Evolutionary conservation across 1,140 invertebrate species (phyloP).

Genomic region (Pristionchus pacificus): DNA sequence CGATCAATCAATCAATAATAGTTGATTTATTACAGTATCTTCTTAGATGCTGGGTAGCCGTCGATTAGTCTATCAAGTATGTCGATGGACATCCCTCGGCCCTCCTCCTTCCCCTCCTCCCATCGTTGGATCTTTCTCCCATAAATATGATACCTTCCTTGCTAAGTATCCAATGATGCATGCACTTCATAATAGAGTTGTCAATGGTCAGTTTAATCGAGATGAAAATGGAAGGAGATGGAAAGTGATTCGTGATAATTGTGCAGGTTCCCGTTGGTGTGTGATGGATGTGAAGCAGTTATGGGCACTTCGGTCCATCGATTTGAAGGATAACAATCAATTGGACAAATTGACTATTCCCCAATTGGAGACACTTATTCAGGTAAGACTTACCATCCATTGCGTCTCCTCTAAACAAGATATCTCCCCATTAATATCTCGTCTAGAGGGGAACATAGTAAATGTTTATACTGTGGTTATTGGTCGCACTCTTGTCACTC

Average conservation of each 20-base stretch:
- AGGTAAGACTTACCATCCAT: constrained; percentile 36
- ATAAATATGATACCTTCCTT: constrained; percentile 27
- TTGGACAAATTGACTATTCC: constrained; percentile 31
- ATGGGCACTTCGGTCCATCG: constrained; percentile 24
- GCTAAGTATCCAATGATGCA: constrained; percentile 22
- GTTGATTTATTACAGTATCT: too few relatives aligned
- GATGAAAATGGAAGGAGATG: not conserved
- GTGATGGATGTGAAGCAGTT: constrained; percentile 40
- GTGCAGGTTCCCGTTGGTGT: constrained; percentile 43
- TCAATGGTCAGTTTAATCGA: constrained; percentile 19
- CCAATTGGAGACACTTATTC: constrained; percentile 36
- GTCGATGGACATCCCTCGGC: constrained; percentile 18
- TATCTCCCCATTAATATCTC: not conserved
- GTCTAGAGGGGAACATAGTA: constrained; percentile 24
- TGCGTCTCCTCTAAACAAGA: not conserved
- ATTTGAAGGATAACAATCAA: constrained; percentile 26
- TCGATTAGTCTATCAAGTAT: not conserved
- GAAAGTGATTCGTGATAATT: not conserved
- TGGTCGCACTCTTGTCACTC: constrained; percentile 16
- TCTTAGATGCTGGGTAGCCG: not conserved
- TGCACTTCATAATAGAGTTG: constrained; percentile 24
- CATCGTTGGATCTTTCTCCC: constrained; percentile 17
- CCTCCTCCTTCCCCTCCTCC: constrained; percentile 24
- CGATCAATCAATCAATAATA: too few relatives aligned
- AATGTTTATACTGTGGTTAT: constrained; percentile 35